These are phyloP conservation scores for Acanthopleura granulata DNA, from an alignment of 2,888 invertebrate species.

Conservation along the genomic window DNA sequence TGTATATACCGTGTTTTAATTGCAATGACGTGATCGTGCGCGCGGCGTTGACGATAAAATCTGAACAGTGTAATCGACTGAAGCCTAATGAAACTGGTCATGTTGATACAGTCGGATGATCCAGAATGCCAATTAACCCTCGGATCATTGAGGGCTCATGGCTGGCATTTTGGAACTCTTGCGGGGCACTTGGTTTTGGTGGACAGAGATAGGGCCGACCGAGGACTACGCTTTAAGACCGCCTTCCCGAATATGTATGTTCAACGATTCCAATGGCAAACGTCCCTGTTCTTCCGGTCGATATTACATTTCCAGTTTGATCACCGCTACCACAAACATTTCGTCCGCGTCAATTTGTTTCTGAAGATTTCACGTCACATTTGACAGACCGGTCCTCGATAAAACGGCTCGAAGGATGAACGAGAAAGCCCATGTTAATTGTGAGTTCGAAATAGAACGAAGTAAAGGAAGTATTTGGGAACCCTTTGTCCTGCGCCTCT, in stretches of 20 bases:
- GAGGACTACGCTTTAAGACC: no score
- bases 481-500: background rate
- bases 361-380: slow-evolving; percentile 19
- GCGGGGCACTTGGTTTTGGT: no score
- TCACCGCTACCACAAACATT: slow-evolving; percentile 17
- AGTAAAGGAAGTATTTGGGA: no score
- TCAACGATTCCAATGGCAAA: no score
- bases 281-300: background rate
- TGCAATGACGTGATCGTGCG: no score
- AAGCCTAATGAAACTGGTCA: background rate
- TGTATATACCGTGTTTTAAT: no score
- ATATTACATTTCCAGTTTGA: background rate
- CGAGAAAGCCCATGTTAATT: background rate
- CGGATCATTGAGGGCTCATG: background rate
- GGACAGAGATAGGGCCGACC: no score
- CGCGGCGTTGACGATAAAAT: no score
- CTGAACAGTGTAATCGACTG: no score
- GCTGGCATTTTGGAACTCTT: background rate
- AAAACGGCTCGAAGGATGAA: slow-evolving; percentile 10
- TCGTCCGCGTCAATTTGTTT: slow-evolving; percentile 15
- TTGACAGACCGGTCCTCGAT: background rate
- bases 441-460: no score
- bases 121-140: slow-evolving; percentile 5
- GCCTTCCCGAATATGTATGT: no score
- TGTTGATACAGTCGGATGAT: background rate